Evolutionary conservation across 2,888 invertebrate species (phyloP).

Genomic region (Microctonus brassicae): DNA sequence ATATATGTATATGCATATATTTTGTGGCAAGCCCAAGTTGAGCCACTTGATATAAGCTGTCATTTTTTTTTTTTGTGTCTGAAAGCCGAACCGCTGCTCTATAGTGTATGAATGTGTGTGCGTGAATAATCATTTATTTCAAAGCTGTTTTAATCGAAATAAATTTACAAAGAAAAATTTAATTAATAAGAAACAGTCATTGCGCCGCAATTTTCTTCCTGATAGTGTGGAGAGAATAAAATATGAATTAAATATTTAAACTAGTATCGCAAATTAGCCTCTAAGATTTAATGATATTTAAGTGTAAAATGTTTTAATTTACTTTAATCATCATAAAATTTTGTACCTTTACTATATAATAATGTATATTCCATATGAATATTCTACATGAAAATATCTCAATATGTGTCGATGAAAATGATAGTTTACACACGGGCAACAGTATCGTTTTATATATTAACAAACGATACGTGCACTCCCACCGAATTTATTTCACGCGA

Average conservation of each 20-base stretch:
- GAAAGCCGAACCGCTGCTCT: background rate
- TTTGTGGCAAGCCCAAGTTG: background rate
- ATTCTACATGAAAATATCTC: slow-evolving; percentile 37
- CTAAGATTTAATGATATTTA: slow-evolving; percentile 10
- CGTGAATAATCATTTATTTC: background rate
- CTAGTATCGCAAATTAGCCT: slow-evolving; percentile 32
- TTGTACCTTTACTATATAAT: slow-evolving; percentile 59
- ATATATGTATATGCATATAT: slow-evolving; percentile 8
- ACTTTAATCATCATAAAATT: slow-evolving; percentile 58
- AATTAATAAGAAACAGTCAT: slow-evolving; percentile 21
- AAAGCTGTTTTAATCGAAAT: background rate
- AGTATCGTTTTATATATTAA: slow-evolving; percentile 32
- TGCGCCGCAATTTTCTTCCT: slow-evolving; percentile 33
- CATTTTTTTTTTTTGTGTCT: slow-evolving; percentile 3
- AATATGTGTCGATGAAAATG: slow-evolving; percentile 40
- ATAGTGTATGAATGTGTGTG: background rate
- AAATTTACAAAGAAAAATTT: slow-evolving; percentile 7
- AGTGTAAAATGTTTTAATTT: slow-evolving; percentile 42
- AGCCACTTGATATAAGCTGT: slow-evolving; percentile 23
- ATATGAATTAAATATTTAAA: slow-evolving; percentile 21
- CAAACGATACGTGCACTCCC: background rate
- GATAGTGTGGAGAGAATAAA: slow-evolving; percentile 22
- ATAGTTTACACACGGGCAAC: slow-evolving; percentile 41
- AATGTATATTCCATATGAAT: slow-evolving; percentile 42
- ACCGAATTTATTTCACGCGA: background rate